Percentiles rank a stretch among this genome's conserved stretches.
Evolutionary conservation across 2,797 vertebrate species (phyloP).

Genomic region (Leptodactylus fallax): DNA sequence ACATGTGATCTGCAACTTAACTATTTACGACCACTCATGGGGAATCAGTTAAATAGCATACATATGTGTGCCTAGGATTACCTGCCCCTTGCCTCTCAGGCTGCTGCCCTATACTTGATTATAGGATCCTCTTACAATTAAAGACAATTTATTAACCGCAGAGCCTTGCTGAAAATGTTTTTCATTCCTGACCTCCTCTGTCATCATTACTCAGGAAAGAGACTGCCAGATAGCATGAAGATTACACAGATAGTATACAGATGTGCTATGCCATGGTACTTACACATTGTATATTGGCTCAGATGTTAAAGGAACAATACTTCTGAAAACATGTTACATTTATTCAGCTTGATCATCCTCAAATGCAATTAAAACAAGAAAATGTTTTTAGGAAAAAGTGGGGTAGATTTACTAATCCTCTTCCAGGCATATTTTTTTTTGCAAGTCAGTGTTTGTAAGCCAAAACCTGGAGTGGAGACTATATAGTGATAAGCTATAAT

Average conservation of each 20-base stretch:
- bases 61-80: slow-evolving; percentile 33
- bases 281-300: not conserved
- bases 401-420: too few relatives aligned
- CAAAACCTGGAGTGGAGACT: too few relatives aligned
- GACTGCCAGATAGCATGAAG: slow-evolving; percentile 39
- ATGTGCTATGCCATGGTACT: slow-evolving; percentile 25
- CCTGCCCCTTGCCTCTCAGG: slow-evolving; percentile 2
- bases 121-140: slow-evolving; percentile 42
- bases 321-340: not conserved
- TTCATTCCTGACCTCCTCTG: slow-evolving; percentile 48
- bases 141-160: slow-evolving; percentile 42
- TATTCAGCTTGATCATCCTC: not conserved
- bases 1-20: not conserved
- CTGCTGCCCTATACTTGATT: slow-evolving; percentile 24
- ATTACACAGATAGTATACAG: slow-evolving; percentile 53
- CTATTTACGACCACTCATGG: slow-evolving; percentile 12
- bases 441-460: too few relatives aligned
- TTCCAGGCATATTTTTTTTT: too few relatives aligned
- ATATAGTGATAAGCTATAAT: too few relatives aligned
- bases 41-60: slow-evolving; percentile 33
- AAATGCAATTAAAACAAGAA: not conserved
- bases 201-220: slow-evolving; percentile 32
- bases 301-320: not conserved
- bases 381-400: not conserved
- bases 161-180: slow-evolving; percentile 14